Base-by-base conservation (phyloP, 2,113 vertebrate species). In the Platycercus adscitus region DNA sequence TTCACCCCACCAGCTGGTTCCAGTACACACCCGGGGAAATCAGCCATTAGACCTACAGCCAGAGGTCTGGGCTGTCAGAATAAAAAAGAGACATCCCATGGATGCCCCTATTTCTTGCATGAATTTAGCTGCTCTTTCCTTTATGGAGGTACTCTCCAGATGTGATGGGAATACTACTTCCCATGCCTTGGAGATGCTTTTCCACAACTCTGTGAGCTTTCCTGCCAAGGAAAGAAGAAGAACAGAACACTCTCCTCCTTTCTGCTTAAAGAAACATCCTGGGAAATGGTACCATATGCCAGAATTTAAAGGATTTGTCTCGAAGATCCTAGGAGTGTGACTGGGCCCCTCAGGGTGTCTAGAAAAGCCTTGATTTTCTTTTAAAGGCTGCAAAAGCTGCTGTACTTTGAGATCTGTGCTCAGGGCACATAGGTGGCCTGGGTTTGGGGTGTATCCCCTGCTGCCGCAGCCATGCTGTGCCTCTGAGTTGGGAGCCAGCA, bases 321-420 rank as follows among this genome's bases (percentile, higher is more conserved):
- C 46, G 18, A 88, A 88, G n/a, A 91, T 80, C 31, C 81, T 91
- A 61, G 52, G 44, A 85, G 71, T 79, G 78, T 87, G 84, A 89
- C 47, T 82, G 84, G 91, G 17, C 44, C 64, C 83, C 77, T 85
- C 43, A 33, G 87, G 78, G 52, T 82, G 79, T 89, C 95, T 94
- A 89, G 89, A 89, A 92, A 87, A 86, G 87, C 77, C 56, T 95
- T 23, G 0, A 2, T 61, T 91, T 69, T 61, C 52, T 75, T 94
- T 71, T 26, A 43, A 61, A 61, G 29, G 18, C 35, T 61, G 60
- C 53, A 61, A 71, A 93, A 92, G 46, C 46, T 68, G 29, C 78
- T 56, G 31, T 69, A 26, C 49, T 79, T 73, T 17, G 37, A 84
- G 68, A 78, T 47, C 60, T 49, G 44, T 23, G 6, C 72, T 81